A percentile compares a stretch with the other conserved stretches of the same genome.
These are phyloP conservation scores for Epinotia brunnichana DNA, from an alignment of 2,888 invertebrate genomes.

Conservation along the genomic window DNA sequence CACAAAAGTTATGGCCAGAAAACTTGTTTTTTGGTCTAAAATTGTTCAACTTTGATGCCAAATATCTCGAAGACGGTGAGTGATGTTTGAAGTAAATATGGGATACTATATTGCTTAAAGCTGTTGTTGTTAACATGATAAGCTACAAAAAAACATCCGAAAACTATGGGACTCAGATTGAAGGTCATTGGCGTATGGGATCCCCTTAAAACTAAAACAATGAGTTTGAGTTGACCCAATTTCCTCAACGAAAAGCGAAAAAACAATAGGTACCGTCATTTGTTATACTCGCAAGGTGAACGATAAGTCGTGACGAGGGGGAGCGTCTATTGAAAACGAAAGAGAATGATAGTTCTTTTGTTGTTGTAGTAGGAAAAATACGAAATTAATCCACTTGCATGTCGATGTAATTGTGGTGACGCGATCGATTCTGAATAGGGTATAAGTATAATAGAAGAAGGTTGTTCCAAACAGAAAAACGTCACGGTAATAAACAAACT, in stretches of 20 bases:
- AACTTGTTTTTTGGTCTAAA: no score
- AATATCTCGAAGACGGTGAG: no score
- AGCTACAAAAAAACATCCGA: no score
- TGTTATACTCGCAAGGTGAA: constrained; percentile 6
- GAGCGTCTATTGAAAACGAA: constrained; percentile 21
- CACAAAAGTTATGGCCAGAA: no score
- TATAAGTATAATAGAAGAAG: not conserved
- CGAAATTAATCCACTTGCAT: constrained; percentile 9
- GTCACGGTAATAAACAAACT: not conserved
- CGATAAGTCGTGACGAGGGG: constrained; percentile 12
- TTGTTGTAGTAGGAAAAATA: not conserved
- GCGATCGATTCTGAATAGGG: not conserved
- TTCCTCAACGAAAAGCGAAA: not conserved
- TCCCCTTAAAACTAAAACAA: no score
- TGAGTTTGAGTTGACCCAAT: constrained; percentile 6
- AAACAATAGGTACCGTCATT: not conserved
- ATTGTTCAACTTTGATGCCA: no score
- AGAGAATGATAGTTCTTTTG: constrained; percentile 18
- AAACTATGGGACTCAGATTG: no score
- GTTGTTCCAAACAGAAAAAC: not conserved
- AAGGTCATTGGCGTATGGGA: no score
- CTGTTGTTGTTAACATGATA: no score
- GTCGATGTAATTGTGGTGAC: not conserved
- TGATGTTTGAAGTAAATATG: no score
- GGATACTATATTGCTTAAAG: no score